Evolutionary conservation across 53 echinoderm and acorn worm species (phyloP), one percentile per base, ranked within the genome.

Genomic region (Henricia sp.): DNA sequence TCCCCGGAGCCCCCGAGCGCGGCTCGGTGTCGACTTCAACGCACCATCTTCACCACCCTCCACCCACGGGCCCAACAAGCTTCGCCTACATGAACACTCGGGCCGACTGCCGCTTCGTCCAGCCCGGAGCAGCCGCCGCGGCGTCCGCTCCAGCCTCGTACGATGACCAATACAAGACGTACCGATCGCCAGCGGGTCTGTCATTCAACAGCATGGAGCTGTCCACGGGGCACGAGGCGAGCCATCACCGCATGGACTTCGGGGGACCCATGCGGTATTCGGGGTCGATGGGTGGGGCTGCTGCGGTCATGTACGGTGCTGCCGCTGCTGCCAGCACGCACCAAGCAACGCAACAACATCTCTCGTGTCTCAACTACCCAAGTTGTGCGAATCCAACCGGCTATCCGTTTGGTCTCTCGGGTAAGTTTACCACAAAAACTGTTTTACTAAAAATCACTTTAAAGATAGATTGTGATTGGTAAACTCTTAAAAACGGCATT

Each of bases 361-460:
- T 86, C 30, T 75, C 86, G 19, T 86, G 76, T 26, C 86, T 86
- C 51, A 86, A 76, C 40, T 86, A 86, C 33, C 86, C 86, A 39
- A 76, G 67, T 20, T 86, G 86, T 43, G 53, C 86, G 9, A 86
- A 86, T 65, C 76, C 86, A 8, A 29, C 83, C 24, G 67, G 86
- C 27, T 86, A 86, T 76, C 75, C 86, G 20, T 86, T 86, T 33
- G 76, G 76, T 40, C 52, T 86, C 30, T 80, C 80, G 16, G 80
- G 80, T 80, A 46, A 80, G 80, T 30, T 74, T 9, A 76, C 27
- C n/a, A n/a, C n/a, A n/a, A n/a, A n/a, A n/a, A n/a, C n/a, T n/a
- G n/a, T n/a, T n/a, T n/a, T n/a, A n/a, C n/a, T n/a, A n/a, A n/a
- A n/a, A n/a, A n/a, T n/a, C n/a, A n/a, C n/a, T n/a, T n/a, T n/a